Evolutionary conservation across 1,140 invertebrate genomes (phyloP), one percentile per base, ranked within the genome.

Genomic region (Drosophila saltans): DNA sequence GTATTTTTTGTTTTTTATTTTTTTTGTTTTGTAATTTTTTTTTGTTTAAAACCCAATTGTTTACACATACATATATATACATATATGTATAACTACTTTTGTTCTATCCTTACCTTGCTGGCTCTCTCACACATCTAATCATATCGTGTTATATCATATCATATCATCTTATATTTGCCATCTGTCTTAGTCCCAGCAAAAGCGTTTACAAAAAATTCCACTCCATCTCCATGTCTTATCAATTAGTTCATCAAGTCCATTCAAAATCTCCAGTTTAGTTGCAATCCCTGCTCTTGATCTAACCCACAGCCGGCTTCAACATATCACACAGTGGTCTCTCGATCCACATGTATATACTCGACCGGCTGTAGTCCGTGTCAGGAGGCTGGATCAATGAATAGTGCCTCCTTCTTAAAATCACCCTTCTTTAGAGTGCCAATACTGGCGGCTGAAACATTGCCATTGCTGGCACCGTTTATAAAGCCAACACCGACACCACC

Each of bases 331-430:
- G 96, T 97, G 81, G 96, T 97, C 93, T 97, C 96, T 91, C 96
- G 95, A 93, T 97, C 96, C 92, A 97, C 96, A 93, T 97, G 96
- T 89, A 97, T 97, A 91, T 96, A 97, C 92, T 97, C 96, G 94
- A 97, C 96, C 94, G 96, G 96, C 93, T 96, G 96, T 93, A 96
- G 95, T 91, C 95, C 95, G 81, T 96, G 96, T 95, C 96, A 97
- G 95, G 96, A 97, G 90, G 92, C 93, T 11, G 94, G 93, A 81
- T 94, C 94, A 75, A 94, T 93, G 77, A 94, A 93, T 66, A 94
- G 92, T 59, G 95, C 94, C 83, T 95, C 94, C 41, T 93, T 93
- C 69, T 93, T 91, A 59, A 93, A 91, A 41, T 91, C 45, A 52
- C 45, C 91, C 78, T 91, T 91, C 73, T 91, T 81, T 85, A 93